Evolutionary conservation across 2,888 invertebrate genomes (phyloP).

Genomic region (Agrilus mali): DNA sequence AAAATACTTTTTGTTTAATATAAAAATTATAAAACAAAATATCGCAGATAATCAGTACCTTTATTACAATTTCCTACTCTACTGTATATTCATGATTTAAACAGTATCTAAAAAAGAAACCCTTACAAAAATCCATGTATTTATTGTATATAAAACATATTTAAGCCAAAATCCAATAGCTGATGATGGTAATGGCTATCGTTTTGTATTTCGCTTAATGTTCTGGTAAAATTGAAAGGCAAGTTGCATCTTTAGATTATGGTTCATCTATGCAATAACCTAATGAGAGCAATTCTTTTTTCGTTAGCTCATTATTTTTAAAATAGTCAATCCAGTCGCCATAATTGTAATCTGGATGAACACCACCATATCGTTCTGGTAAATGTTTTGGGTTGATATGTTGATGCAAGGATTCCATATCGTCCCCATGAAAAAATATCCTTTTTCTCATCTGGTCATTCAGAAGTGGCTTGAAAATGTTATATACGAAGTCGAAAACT

Average conservation of each 20-base stretch:
- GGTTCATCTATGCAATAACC: conserved; percentile 32
- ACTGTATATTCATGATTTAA: no score
- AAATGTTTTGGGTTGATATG: conserved; percentile 57
- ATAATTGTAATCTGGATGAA: conserved; percentile 59
- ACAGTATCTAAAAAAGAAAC: no score
- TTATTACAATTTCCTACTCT: no score
- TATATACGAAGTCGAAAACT: conserved; percentile 67
- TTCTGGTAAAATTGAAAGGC: neutral
- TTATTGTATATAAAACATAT: no score
- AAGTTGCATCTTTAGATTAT: neutral
- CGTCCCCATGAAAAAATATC: conserved; percentile 55
- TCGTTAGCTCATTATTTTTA: conserved; percentile 41
- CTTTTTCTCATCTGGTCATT: conserved; percentile 52
- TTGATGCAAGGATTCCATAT: conserved; percentile 59
- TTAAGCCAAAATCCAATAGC: neutral
- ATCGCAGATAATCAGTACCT: no score
- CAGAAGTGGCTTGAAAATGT: conserved; percentile 65
- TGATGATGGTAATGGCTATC: neutral
- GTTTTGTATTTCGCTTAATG: neutral
- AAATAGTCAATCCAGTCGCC: conserved; percentile 60
- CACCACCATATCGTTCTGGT: conserved; percentile 51
- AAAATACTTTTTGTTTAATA: no score
- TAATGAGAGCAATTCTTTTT: conserved; percentile 47
- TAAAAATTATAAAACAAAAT: no score
- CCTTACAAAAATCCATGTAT: no score